Evolutionary conservation across 2,888 invertebrate species (phyloP).

Genomic region (Drosophila suboccidentalis): DNA sequence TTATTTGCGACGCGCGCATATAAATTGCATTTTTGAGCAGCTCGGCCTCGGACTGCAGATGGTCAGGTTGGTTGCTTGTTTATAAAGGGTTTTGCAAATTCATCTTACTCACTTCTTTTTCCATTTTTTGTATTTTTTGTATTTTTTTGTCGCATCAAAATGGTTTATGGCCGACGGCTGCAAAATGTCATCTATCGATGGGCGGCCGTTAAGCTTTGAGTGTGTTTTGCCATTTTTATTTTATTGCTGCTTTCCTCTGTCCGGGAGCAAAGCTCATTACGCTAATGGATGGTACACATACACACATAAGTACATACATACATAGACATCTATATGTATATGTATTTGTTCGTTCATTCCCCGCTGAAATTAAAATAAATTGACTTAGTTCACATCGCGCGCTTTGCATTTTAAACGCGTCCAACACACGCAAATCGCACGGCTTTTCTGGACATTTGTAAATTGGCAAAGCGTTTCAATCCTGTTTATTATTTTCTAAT

Average conservation of each 20-base stretch:
- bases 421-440: slow-evolving; percentile 52
- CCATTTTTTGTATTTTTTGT: slow-evolving; percentile 3
- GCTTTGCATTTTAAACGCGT: slow-evolving; percentile 67
- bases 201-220: slow-evolving; percentile 71
- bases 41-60: slow-evolving; percentile 50
- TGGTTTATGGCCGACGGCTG: slow-evolving; percentile 75
- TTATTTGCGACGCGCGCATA: slow-evolving; percentile 71
- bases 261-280: slow-evolving; percentile 73
- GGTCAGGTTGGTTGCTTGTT: slow-evolving; percentile 38
- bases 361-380: slow-evolving; percentile 72
- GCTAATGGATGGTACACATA: slow-evolving; percentile 62
- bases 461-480: slow-evolving; percentile 69
- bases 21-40: slow-evolving; percentile 81
- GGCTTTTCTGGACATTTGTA: slow-evolving; percentile 70
- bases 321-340: slow-evolving; percentile 5
- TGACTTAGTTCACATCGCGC: slow-evolving; percentile 57
- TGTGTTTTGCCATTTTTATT: slow-evolving; percentile 64
- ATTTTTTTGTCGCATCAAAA: slow-evolving; percentile 57
- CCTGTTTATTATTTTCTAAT: slow-evolving; percentile 79
- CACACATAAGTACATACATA: slow-evolving; percentile 10
- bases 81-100: slow-evolving; percentile 28
- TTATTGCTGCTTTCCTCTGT: slow-evolving; percentile 55
- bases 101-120: slow-evolving; percentile 5
- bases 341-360: slow-evolving; percentile 22
- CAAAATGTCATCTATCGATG: slow-evolving; percentile 78